These are phyloP conservation scores for Betta splendens DNA, from an alignment of 2,797 vertebrate genomes.

Conservation along the genomic window DNA sequence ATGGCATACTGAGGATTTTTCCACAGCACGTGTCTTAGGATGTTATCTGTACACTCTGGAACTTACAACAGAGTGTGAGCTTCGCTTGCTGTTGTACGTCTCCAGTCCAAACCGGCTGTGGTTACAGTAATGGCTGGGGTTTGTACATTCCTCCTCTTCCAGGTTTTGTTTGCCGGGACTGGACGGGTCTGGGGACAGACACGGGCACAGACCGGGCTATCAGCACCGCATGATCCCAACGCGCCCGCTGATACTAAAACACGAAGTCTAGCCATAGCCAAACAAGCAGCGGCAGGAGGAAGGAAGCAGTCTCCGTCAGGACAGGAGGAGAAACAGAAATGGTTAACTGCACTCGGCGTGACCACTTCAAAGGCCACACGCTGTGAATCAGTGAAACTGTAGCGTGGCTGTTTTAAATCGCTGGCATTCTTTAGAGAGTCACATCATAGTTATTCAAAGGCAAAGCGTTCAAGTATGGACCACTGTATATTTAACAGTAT, in stretches of 20 bases:
- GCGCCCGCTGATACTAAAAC: constrained; percentile 64
- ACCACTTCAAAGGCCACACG: constrained; percentile 17
- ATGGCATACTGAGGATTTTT: too few relatives aligned
- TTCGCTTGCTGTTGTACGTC: constrained; percentile 36
- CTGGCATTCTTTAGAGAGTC: constrained; percentile 57
- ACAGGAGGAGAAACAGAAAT: constrained; percentile 20
- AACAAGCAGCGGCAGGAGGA: constrained; percentile 38
- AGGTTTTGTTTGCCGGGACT: constrained; percentile 78
- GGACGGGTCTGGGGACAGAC: constrained; percentile 49
- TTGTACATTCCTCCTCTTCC: constrained; percentile 78
- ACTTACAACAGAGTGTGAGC: constrained; percentile 21
- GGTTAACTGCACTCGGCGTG: constrained; percentile 21
- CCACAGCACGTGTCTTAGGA: not conserved
- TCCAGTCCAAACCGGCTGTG: constrained; percentile 34
- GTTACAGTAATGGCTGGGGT: constrained; percentile 64
- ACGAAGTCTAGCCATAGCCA: constrained; percentile 48
- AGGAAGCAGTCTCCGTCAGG: constrained; percentile 52
- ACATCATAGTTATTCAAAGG: constrained; percentile 36
- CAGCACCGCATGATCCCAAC: constrained; percentile 38
- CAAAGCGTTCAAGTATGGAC: constrained; percentile 11
- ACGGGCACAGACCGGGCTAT: constrained; percentile 61
- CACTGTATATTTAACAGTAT: constrained; percentile 3
- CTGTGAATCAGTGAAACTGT: constrained; percentile 35
- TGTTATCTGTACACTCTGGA: not conserved
- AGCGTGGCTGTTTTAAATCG: constrained; percentile 56